Conservation (phyloP, 2,888 invertebrate species). For the Xestia rhomboidea region DNA sequence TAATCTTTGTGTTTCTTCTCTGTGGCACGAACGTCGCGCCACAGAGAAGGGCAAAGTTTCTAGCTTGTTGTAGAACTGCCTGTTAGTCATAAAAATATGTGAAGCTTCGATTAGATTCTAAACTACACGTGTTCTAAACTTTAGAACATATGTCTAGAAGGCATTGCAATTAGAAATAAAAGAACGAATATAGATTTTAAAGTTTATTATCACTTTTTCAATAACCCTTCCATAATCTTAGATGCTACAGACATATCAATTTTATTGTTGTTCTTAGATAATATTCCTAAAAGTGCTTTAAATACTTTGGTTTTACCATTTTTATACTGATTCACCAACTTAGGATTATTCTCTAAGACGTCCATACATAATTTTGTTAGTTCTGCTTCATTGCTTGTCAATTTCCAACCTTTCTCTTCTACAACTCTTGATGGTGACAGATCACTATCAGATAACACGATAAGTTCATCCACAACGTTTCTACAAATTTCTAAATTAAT, state of each 20-base stretch:
- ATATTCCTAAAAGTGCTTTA: slow-evolving; percentile 91
- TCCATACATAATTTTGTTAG: slow-evolving; percentile 91
- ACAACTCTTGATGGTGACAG: slow-evolving; percentile 88
- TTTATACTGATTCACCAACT: slow-evolving; percentile 92
- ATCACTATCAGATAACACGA: slow-evolving; percentile 73
- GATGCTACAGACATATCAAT: slow-evolving; percentile 93
- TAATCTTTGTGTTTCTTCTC: background rate
- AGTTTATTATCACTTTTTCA: slow-evolving; percentile 85
- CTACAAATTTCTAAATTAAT: slow-evolving; percentile 92
- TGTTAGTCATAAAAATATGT: background rate
- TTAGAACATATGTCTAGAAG: background rate
- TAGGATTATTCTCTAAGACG: slow-evolving; percentile 92
- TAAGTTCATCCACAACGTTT: slow-evolving; percentile 80
- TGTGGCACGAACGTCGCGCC: background rate
- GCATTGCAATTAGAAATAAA: slow-evolving; percentile 49
- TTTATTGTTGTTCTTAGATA: slow-evolving; percentile 90
- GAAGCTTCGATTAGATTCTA: too few species aligned
- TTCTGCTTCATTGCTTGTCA: slow-evolving; percentile 91
- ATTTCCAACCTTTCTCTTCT: slow-evolving; percentile 91
- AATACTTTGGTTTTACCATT: slow-evolving; percentile 93
- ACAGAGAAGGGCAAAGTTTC: background rate
- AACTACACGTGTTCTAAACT: too few species aligned
- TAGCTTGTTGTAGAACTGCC: background rate
- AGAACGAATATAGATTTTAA: slow-evolving; percentile 38
- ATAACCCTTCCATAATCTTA: slow-evolving; percentile 91